A percentile compares a stretch with the other conserved stretches of the same genome.
Conservation (phyloP, 1,140 invertebrate species). For the Matsumurasca onukii region DNA sequence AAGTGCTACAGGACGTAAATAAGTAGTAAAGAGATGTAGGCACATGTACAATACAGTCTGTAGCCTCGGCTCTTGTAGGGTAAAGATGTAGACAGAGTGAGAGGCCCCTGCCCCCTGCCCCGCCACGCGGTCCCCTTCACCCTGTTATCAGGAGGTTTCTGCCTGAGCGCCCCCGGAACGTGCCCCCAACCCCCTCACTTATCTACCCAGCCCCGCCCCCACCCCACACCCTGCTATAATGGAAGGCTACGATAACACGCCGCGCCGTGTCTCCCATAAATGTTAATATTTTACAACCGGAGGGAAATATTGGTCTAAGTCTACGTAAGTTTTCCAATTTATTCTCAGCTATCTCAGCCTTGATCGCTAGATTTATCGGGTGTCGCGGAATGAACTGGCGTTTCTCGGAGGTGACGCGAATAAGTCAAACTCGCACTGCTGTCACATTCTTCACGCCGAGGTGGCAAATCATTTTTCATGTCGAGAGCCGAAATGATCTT, state of each 20-base stretch:
- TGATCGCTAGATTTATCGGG: conserved; percentile 11
- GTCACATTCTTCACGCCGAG: neutral
- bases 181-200: conserved; percentile 21
- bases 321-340: conserved; percentile 25
- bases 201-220: conserved; percentile 11
- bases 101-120: conserved; percentile 4
- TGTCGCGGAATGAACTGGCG: neutral
- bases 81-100: conserved; percentile 12
- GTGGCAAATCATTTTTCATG: conserved; percentile 17
- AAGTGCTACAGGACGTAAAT: too few relatives aligned
- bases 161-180: conserved; percentile 29
- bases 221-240: conserved; percentile 8
- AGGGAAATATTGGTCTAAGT: conserved; percentile 27
- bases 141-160: conserved; percentile 32
- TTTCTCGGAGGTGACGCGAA: conserved; percentile 14
- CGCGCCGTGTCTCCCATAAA: conserved; percentile 19
- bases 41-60: conserved; percentile 21
- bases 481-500: neutral
- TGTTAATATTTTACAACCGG: conserved; percentile 30
- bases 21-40: neutral
- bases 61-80: conserved; percentile 9
- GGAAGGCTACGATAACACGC: conserved; percentile 30
- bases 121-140: conserved; percentile 18
- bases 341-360: conserved; percentile 16
- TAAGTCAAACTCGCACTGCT: conserved; percentile 18